These are phyloP conservation scores for Cottoperca gobio DNA, from an alignment of 2,797 vertebrate species.

Conservation along the genomic window DNA sequence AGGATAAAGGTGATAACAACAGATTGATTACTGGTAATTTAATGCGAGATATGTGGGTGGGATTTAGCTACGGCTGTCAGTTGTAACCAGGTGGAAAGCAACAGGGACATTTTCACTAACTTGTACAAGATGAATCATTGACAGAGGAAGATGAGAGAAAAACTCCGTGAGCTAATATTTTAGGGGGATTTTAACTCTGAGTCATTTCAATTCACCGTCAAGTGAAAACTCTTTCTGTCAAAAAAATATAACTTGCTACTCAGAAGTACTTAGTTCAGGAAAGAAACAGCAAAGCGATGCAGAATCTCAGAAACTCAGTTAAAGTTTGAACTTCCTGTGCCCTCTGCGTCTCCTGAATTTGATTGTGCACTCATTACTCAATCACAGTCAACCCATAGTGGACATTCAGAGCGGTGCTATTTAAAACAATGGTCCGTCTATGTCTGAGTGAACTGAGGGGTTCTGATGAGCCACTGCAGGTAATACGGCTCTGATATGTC, in stretches of 20 bases:
- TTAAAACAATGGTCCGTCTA: conserved; percentile 66
- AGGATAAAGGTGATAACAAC: conserved; percentile 48
- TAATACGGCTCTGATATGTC: conserved; percentile 44
- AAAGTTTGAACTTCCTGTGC: conserved; percentile 70
- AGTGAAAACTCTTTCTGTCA: conserved; percentile 56
- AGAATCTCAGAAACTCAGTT: conserved; percentile 56
- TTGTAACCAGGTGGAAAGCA: conserved; percentile 67
- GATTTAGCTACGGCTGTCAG: conserved; percentile 66
- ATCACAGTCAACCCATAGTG: conserved; percentile 37
- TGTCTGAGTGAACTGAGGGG: conserved; percentile 46
- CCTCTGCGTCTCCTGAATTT: conserved; percentile 55
- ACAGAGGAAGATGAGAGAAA: conserved; percentile 63
- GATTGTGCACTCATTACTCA: conserved; percentile 71
- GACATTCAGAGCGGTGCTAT: conserved; percentile 45
- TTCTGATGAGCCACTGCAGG: conserved; percentile 53
- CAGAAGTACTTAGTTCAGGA: conserved; percentile 23
- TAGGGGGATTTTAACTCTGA: conserved; percentile 66
- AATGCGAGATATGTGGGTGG: conserved; percentile 62
- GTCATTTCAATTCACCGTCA: conserved; percentile 62
- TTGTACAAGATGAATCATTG: conserved; percentile 73
- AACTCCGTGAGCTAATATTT: conserved; percentile 57
- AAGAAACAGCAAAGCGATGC: conserved; percentile 25
- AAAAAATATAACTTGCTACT: conserved; percentile 49
- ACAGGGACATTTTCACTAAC: conserved; percentile 65
- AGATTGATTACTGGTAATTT: conserved; percentile 67